Base-by-base conservation (phyloP, 2,888 invertebrate genomes). In the Parelbella ahira region DNA sequence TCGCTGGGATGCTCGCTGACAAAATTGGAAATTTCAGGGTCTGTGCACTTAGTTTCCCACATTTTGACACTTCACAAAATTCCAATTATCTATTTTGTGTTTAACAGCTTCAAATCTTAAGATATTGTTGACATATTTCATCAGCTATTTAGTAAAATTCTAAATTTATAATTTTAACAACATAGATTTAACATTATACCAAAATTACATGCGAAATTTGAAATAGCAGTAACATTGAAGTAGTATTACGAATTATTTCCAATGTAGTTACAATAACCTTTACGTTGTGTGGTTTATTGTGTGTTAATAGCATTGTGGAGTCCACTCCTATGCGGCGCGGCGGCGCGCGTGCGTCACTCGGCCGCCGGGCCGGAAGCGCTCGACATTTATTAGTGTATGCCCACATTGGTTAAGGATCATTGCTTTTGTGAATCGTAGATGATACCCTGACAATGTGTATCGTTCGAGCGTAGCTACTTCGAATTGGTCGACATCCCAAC, bases 11-110 rank as follows among this genome's bases (percentile, higher is more conserved):
- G 83, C 73, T 93, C 21, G 94, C 93, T 0, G 94, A 94, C 73
- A 92, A 92, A 73, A 93, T 94, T 51, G 94, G 94, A 48, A 94
- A 94, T 76, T 94, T 94, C 71, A 92, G 91, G 88, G 93, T 93
- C 64, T 80, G 79, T 62, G 21, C 11, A 6, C 11, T 20, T 24
- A 5, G 2, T 3, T 9, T 7, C 7, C 2, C 4, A 7, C 8
- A 2, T 7, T 8, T 21, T 21, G n/a, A n/a, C n/a, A n/a, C n/a
- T n/a, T n/a, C n/a, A n/a, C n/a, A n/a, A n/a, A n/a, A n/a, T n/a
- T n/a, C n/a, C n/a, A n/a, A n/a, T n/a, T n/a, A n/a, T n/a, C n/a
- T n/a, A n/a, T n/a, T n/a, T n/a, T n/a, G n/a, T n/a, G n/a, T n/a
- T n/a, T n/a, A n/a, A n/a, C n/a, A n/a, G n/a, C n/a, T n/a, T n/a